phyloP scores from a whole-genome alignment of 2,888 invertebrate species.

The Pyrocoelia pectoralis region DNA sequence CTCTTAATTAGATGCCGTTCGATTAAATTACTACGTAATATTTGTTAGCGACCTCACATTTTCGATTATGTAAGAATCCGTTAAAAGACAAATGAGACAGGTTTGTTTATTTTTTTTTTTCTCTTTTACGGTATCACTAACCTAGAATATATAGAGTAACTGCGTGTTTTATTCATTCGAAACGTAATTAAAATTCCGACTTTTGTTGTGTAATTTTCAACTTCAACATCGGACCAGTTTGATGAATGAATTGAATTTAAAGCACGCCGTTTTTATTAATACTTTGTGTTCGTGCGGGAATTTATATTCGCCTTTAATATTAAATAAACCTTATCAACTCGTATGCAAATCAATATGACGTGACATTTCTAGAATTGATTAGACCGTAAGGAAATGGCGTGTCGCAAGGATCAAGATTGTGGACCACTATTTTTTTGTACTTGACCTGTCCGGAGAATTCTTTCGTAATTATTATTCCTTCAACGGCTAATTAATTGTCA shows the following conservation, averaged over 20 bases:
- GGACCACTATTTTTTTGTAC: background rate
- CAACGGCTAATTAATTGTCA: no score
- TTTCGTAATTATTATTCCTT: no score
- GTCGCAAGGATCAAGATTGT: background rate
- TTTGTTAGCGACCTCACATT: background rate
- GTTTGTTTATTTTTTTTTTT: background rate
- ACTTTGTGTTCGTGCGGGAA: background rate
- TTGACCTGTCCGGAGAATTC: no score
- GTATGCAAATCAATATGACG: background rate
- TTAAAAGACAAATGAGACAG: constrained; percentile 7
- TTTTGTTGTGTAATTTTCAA: constrained; percentile 11
- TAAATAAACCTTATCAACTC: background rate
- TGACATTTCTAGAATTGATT: constrained; percentile 1
- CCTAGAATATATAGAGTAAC: constrained; percentile 1
- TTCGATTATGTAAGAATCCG: constrained; percentile 1
- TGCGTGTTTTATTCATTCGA: constrained; percentile 5
- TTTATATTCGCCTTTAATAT: background rate
- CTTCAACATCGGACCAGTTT: constrained; percentile 10
- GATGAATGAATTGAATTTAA: constrained; percentile 8
- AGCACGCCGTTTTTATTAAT: background rate
- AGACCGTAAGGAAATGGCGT: background rate
- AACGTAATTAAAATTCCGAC: constrained; percentile 8
- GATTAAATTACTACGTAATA: background rate
- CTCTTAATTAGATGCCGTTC: background rate
- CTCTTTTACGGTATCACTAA: constrained; percentile 5